Evolutionary conservation across 2,888 invertebrate genomes (phyloP).

Genomic region (Amphipyra berbera): DNA sequence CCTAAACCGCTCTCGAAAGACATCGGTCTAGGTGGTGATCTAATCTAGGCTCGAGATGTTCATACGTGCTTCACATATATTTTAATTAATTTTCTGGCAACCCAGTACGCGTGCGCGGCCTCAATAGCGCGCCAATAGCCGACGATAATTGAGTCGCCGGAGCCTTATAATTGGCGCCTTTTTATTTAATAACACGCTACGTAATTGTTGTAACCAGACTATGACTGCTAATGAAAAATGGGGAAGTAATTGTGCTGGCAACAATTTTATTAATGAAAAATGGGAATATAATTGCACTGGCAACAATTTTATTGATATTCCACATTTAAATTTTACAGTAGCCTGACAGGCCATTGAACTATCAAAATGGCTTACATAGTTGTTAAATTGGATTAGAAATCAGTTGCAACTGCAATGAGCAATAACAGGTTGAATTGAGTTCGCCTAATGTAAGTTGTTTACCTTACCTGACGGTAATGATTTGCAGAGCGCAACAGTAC

Average conservation of each 20-base stretch:
- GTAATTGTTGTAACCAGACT: slow-evolving; percentile 64
- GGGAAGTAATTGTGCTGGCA: slow-evolving; percentile 48
- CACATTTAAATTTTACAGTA: slow-evolving; percentile 22
- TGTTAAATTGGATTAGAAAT: slow-evolving; percentile 50
- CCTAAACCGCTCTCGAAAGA: neutral
- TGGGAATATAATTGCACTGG: slow-evolving; percentile 49
- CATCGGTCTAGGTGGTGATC: neutral
- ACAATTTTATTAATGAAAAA: slow-evolving; percentile 44
- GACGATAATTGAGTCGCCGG: slow-evolving; percentile 74
- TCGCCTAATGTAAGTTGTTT: slow-evolving; percentile 37
- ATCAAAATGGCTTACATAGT: slow-evolving; percentile 37
- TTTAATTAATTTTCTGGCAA: slow-evolving; percentile 45
- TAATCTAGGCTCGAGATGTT: slow-evolving; percentile 1
- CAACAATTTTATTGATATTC: slow-evolving; percentile 30
- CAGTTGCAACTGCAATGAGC: slow-evolving; percentile 45
- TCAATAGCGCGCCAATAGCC: slow-evolving; percentile 72
- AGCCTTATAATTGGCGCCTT: slow-evolving; percentile 81
- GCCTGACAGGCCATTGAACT: slow-evolving; percentile 28
- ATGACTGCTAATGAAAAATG: slow-evolving; percentile 51
- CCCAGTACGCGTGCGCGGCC: slow-evolving; percentile 61
- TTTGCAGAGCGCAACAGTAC: slow-evolving; percentile 29
- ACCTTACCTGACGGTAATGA: slow-evolving; percentile 34
- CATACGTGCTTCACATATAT: slow-evolving; percentile 16
- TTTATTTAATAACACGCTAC: slow-evolving; percentile 77
- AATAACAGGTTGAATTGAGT: slow-evolving; percentile 51